These are phyloP conservation scores for Pseudococcus longispinus DNA, from an alignment of 2,888 invertebrate species.

Conservation along the genomic window DNA sequence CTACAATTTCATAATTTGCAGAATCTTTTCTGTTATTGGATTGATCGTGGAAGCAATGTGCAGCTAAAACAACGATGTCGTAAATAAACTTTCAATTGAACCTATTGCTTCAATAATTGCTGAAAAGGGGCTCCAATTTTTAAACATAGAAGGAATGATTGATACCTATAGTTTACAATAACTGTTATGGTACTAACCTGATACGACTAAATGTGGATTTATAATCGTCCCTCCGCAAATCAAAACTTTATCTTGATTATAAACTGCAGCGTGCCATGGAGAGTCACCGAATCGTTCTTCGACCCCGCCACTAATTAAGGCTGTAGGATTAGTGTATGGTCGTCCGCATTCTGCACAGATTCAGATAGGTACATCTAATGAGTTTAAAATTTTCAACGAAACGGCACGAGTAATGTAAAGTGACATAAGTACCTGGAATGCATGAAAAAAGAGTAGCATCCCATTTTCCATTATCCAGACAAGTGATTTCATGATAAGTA, in stretches of 20 bases:
- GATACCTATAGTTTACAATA: background rate
- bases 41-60: constrained; percentile 46
- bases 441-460: constrained; percentile 9
- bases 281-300: background rate
- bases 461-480: constrained; percentile 44
- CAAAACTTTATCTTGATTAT: background rate
- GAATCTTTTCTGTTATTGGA: background rate
- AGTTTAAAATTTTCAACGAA: no score
- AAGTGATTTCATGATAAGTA: constrained; percentile 12
- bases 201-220: background rate
- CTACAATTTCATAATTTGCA: constrained; percentile 18
- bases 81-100: background rate
- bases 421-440: constrained; percentile 9
- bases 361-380: no score
- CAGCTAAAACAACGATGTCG: background rate
- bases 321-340: background rate
- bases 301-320: constrained; percentile 9
- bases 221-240: constrained; percentile 48
- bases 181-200: background rate
- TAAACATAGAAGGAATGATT: no score
- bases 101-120: background rate
- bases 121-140: no score
- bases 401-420: no score
- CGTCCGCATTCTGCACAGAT: constrained; percentile 2
- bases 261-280: constrained; percentile 35